Base-by-base conservation (phyloP, 2,888 invertebrate species). In the Octodonta nipae region DNA sequence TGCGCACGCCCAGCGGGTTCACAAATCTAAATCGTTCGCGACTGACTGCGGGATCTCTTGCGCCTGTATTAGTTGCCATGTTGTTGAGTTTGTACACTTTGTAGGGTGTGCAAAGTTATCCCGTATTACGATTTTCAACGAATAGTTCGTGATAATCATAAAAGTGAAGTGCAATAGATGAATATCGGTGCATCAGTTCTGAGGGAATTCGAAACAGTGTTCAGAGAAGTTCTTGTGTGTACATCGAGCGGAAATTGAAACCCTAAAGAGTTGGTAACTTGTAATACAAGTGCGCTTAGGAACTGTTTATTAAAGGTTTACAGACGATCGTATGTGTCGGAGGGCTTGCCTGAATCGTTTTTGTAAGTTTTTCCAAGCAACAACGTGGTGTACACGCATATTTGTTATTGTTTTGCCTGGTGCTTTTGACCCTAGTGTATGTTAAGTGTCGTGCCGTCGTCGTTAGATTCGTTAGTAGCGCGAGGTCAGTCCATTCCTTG, bases 331-430 rank as follows among this genome's bases (percentile, higher is more conserved):
- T n/a, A n/a, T n/a, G n/a, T n/a, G n/a, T n/a, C n/a, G n/a, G n/a
- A n/a, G n/a, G n/a, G n/a, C n/a, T n/a, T n/a, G n/a, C n/a, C n/a
- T n/a, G n/a, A n/a, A n/a, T n/a, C n/a, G n/a, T n/a, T n/a, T n/a
- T n/a, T n/a, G n/a, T n/a, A n/a, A n/a, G n/a, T n/a, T n/a, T n/a
- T n/a, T n/a, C n/a, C 24, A 13, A 26, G 34, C 15, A 31, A 36
- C 49, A 48, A 45, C 53, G 56, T 54, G 55, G 44, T 65, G 65
- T 65, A 65, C 69, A 68, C 69, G 71, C 71, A 70, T 70, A 70
- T 71, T 73, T 75, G 74, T 75, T 75, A 69, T 75, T 75, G 73
- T 75, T 75, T 75, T 73, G 73, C 68, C 66, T 65, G 64, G 68
- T 71, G 69, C 70, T 71, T 47, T 71, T 71, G 70, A 71, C 64